Conservation (phyloP, 2,113 vertebrate species). For the Tachysurus vachellii region DNA sequence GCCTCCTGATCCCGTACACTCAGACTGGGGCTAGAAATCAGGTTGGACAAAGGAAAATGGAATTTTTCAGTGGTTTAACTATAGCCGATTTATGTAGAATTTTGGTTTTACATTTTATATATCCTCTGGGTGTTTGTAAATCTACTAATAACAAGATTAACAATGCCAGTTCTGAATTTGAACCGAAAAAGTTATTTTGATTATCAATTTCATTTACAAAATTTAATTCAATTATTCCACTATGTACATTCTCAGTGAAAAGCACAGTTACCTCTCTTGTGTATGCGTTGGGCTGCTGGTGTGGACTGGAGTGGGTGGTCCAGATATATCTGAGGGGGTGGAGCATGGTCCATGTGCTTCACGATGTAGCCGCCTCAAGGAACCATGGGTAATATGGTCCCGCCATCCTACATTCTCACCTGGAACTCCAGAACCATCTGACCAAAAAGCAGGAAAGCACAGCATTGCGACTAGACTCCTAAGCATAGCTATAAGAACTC, state of each 20-base stretch:
- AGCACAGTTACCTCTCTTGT: slow-evolving; percentile 75
- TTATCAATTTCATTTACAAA: not conserved
- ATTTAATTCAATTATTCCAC: no score
- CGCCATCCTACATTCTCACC: slow-evolving; percentile 76
- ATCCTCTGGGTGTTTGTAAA: not conserved
- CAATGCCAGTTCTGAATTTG: not conserved
- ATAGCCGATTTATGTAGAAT: not conserved
- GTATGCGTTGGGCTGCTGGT: slow-evolving; percentile 82
- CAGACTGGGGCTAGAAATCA: slow-evolving; percentile 62
- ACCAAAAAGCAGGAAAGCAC: not conserved
- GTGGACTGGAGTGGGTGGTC: slow-evolving; percentile 77
- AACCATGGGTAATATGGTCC: slow-evolving; percentile 75
- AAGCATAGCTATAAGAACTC: not conserved
- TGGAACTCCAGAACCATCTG: slow-evolving; percentile 67
- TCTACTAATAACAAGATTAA: not conserved
- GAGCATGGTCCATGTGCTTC: slow-evolving; percentile 69
- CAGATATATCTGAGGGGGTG: slow-evolving; percentile 75
- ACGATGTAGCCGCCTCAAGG: slow-evolving; percentile 71
- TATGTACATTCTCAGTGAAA: not conserved
- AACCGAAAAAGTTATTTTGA: not conserved
- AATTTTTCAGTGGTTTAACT: not conserved
- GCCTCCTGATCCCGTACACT: slow-evolving; percentile 64
- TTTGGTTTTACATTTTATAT: not conserved
- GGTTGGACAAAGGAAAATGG: not conserved
- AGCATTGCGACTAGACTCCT: not conserved